These are phyloP conservation scores for Protaetia brevitarsis DNA, from an alignment of 1,140 invertebrate genomes.

Conservation along the genomic window DNA sequence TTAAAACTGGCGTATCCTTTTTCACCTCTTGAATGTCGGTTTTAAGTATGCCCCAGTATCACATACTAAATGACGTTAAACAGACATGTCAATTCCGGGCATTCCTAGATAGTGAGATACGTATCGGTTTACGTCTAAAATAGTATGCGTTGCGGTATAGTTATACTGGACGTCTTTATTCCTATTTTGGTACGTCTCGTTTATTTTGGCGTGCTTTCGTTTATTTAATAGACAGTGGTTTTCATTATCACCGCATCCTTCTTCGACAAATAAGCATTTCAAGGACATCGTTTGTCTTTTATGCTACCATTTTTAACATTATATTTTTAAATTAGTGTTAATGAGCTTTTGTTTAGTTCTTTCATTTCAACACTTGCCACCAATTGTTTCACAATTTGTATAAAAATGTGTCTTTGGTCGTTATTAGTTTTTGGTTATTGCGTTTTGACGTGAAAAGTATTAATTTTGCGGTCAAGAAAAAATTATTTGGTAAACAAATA, in stretches of 20 bases:
- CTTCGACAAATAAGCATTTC: neutral
- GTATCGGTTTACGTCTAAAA: conserved; percentile 7
- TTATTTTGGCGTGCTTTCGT: neutral
- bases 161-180: neutral
- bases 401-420: too few species aligned
- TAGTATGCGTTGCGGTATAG: neutral
- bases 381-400: too few species aligned
- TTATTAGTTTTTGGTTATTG: too few species aligned
- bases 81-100: conserved; percentile 5
- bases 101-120: neutral
- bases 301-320: too few species aligned
- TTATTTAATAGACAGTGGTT: neutral
- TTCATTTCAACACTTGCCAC: too few species aligned
- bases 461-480: too few species aligned
- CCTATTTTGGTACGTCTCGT: neutral
- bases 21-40: neutral
- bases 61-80: conserved; percentile 6
- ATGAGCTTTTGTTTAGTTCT: too few species aligned
- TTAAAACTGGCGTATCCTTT: neutral
- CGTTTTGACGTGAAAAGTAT: too few species aligned
- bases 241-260: neutral
- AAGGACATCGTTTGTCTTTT: neutral
- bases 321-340: too few species aligned
- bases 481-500: too few species aligned
- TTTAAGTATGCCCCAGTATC: neutral